Conservation (phyloP, 2,888 invertebrate species). For the Norana najaformis region DNA sequence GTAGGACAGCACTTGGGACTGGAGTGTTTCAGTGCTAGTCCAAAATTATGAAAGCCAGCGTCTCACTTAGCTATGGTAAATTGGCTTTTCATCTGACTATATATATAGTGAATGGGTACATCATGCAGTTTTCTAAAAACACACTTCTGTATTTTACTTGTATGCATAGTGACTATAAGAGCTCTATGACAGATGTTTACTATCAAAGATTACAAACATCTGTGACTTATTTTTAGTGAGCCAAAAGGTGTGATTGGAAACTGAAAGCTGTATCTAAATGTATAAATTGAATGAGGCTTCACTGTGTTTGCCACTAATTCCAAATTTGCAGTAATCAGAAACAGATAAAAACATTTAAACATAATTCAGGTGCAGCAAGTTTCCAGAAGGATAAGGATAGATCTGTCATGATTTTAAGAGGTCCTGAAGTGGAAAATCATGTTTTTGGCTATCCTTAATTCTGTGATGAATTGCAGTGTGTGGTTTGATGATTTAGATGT, state of each 20-base stretch:
- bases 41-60: not conserved
- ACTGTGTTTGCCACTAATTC: not conserved
- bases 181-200: not conserved
- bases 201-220: not conserved
- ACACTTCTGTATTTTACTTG: not conserved
- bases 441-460: not conserved
- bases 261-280: too few species aligned
- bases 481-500: slow-evolving; percentile 50
- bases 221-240: not conserved
- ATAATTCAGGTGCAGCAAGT: not conserved
- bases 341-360: too few species aligned
- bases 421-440: not conserved
- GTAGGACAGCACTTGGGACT: not conserved
- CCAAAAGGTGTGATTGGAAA: not conserved
- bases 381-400: not conserved
- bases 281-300: not conserved
- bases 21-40: not conserved
- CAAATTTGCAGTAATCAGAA: too few species aligned
- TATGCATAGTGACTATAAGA: not conserved
- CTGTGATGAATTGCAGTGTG: not conserved
- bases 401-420: not conserved
- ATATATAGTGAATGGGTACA: too few species aligned
- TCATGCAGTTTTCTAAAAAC: not conserved
- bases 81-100: not conserved
- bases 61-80: too few species aligned